Conservation (phyloP, 37 sponge, comb jelly and placozoan species). For the Cliona cf. orientalis region DNA sequence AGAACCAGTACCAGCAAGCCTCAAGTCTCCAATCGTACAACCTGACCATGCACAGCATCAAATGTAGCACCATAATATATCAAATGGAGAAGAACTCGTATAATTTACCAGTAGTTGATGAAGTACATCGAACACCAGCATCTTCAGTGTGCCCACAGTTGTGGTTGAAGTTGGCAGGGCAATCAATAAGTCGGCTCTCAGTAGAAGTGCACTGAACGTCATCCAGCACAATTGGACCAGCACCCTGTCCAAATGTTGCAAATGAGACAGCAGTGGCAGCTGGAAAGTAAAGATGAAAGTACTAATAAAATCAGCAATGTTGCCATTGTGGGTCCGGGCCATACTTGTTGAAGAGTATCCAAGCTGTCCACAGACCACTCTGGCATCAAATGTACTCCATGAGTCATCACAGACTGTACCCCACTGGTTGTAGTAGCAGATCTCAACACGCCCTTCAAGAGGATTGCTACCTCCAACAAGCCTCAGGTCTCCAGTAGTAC, state of each 20-base stretch:
- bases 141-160: constrained; percentile 51
- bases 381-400: constrained; percentile 18
- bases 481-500: constrained; percentile 29
- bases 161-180: constrained; percentile 1
- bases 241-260: constrained; percentile 4
- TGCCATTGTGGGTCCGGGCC: too few species aligned
- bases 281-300: neutral
- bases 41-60: too few species aligned
- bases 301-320: neutral
- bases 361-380: constrained; percentile 22
- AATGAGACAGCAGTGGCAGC: too few species aligned
- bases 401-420: constrained; percentile 55
- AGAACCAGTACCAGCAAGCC: too few species aligned
- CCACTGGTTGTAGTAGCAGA: constrained; percentile 39
- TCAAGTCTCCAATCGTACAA: too few species aligned
- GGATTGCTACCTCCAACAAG: constrained; percentile 22
- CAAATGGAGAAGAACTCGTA: too few species aligned
- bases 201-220: neutral
- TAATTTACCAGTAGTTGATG: too few species aligned
- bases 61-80: too few species aligned
- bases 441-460: constrained; percentile 56
- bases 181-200: constrained; percentile 24
- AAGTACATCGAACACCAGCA: constrained; percentile 38
- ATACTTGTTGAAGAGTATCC: constrained; percentile 11
- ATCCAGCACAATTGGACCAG: neutral